Evolutionary conservation across 1,140 invertebrate genomes (phyloP).

Genomic region (Caenorhabditis briggsae): DNA sequence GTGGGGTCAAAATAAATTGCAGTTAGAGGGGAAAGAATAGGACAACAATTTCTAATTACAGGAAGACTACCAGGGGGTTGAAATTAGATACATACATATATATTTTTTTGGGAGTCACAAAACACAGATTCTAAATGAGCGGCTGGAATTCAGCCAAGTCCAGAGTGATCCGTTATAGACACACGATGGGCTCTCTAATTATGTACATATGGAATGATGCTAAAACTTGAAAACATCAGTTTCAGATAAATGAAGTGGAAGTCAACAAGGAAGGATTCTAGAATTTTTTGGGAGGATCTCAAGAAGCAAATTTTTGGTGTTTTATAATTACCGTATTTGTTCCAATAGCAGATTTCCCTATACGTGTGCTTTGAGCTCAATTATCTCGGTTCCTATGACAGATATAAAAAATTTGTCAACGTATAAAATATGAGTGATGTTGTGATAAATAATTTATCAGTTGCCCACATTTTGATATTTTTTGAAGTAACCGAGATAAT

Average conservation of each 20-base stretch:
- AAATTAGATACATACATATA: neutral
- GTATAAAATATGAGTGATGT: too few species aligned
- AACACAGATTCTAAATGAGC: neutral
- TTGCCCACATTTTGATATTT: too few species aligned
- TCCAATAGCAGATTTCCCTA: too few species aligned
- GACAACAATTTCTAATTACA: constrained; percentile 25
- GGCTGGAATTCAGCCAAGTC: neutral
- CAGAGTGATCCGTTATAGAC: neutral
- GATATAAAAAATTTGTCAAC: too few species aligned
- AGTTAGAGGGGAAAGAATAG: neutral
- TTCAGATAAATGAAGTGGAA: neutral
- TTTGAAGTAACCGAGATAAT: too few species aligned
- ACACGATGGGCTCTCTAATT: neutral
- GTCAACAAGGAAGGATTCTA: neutral
- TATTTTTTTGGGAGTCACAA: neutral
- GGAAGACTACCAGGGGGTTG: constrained; percentile 23
- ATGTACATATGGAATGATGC: neutral
- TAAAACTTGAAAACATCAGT: constrained; percentile 5
- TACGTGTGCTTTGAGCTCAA: too few species aligned
- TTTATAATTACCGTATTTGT: too few species aligned
- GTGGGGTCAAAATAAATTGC: neutral
- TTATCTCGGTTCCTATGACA: too few species aligned
- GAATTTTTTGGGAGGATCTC: too few species aligned
- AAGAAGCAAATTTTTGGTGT: too few species aligned
- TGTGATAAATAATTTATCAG: too few species aligned